Evolutionary conservation across 2,113 vertebrate species (phyloP), one percentile per base, ranked within the genome.

Genomic region (Protomyctophum bolini): DNA sequence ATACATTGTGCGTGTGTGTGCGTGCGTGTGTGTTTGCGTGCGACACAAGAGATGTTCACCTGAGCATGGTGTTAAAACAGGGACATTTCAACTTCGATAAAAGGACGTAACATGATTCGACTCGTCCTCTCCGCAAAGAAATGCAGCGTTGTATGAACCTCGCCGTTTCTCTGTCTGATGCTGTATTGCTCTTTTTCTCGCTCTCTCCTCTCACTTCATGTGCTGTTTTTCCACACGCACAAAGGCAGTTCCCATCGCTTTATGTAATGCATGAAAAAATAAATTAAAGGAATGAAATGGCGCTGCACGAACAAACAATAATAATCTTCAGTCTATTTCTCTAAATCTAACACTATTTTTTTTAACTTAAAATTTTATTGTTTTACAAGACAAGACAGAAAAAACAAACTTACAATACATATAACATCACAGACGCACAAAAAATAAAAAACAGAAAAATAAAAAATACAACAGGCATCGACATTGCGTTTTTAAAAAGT

Each of bases 51-150:
- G 65, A 56, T 9, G 33, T 46, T 33, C 54, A 12, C 15, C 33
- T 14, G 65, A 14, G 51, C 45, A 14, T 45, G 8, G 29, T 33
- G 48, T n/a, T 12, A 64, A 54, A 65, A 29, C 15, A 8, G 63
- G 46, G 61, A 54, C 63, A 54, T 55, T 8, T 54, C 50, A 7
- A 51, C 9, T 7, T 7, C 33, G 51, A 67, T 57, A 67, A 67
- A 67, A 45, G n/a, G 10, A 58, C 33, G 10, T 63, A 12, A 64
- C 46, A 51, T 4, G 7, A n/a, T 2, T 12, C 15, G 10, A 61
- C 10, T 65, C 49, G 9, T n/a, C 62, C 47, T 7, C 1, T 48
- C 33, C 2, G 33, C 63, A 28, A 48, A 58, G 15, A 21, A 6
- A 58, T 28, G 33, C 33, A 41, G 33, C 5, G 10, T 10, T 6